phyloP scores from a whole-genome alignment of 2,797 vertebrate species.

The Enteromius thamalakanensis region DNA sequence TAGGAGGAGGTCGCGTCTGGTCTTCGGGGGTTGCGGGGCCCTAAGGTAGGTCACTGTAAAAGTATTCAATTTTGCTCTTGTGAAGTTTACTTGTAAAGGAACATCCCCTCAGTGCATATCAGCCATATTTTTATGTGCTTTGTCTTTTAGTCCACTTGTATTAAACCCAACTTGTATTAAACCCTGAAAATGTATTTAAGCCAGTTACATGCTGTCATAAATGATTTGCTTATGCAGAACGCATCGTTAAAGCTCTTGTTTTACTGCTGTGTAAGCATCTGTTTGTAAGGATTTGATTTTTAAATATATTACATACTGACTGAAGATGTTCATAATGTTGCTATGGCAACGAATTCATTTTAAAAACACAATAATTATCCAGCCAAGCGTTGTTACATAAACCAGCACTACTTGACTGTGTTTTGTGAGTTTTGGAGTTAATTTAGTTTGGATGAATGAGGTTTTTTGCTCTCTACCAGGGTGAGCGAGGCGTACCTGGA shows the following conservation, averaged over 20 bases:
- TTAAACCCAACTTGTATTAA: background rate
- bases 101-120: background rate
- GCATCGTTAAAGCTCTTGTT: background rate
- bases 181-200: background rate
- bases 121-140: background rate
- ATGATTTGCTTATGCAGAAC: background rate
- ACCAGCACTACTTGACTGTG: background rate
- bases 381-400: slow-evolving; percentile 1
- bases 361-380: background rate
- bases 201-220: slow-evolving; percentile 13
- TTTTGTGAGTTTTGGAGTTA: slow-evolving; percentile 18
- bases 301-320: background rate
- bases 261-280: slow-evolving; percentile 23
- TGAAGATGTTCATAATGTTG: slow-evolving; percentile 20
- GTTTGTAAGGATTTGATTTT: slow-evolving; percentile 1
- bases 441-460: background rate
- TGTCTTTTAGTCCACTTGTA: background rate
- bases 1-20: slow-evolving; percentile 83
- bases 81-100: background rate
- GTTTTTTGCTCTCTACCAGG: slow-evolving; percentile 72
- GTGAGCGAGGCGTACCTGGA: slow-evolving; percentile 94
- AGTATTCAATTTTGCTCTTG: background rate
- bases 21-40: slow-evolving; percentile 86
- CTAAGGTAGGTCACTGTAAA: slow-evolving; percentile 83
- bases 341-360: slow-evolving; percentile 7